These are phyloP conservation scores for Zaprionus lachaisei DNA, from an alignment of 1,140 invertebrate species.

Conservation along the genomic window DNA sequence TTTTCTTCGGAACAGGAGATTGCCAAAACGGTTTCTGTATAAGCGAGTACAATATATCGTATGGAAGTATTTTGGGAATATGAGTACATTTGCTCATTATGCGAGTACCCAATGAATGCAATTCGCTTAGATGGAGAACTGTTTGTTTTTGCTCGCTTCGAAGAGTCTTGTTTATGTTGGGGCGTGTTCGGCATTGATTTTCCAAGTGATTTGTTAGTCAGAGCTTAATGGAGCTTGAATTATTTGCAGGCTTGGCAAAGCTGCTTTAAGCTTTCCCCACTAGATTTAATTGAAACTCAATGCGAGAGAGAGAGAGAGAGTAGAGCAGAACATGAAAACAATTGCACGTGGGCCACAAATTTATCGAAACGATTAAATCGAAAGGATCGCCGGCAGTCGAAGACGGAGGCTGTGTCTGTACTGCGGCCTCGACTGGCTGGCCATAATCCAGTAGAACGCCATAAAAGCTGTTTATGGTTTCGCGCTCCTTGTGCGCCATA, in stretches of 20 bases:
- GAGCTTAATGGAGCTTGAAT: conserved; percentile 1
- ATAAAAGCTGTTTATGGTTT: conserved; percentile 84
- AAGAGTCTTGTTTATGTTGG: not conserved
- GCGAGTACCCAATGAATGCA: conserved; percentile 10
- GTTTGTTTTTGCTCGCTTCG: not conserved
- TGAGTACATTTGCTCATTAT: conserved; percentile 63
- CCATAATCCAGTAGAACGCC: conserved; percentile 82
- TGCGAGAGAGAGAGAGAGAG: not conserved
- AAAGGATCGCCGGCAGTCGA: conserved; percentile 29
- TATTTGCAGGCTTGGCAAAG: not conserved
- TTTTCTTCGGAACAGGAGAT: conserved; percentile 29
- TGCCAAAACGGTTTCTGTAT: conserved; percentile 17
- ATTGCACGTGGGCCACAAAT: conserved; percentile 69
- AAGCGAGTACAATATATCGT: not conserved
- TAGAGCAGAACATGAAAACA: conserved; percentile 44
- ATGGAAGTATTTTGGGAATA: not conserved
- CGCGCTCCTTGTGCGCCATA: conserved; percentile 82
- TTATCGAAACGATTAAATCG: conserved; percentile 74
- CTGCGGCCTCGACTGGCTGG: conserved; percentile 19
- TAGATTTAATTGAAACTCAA: conserved; percentile 54
- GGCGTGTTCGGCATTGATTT: conserved; percentile 30
- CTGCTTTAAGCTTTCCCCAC: not conserved
- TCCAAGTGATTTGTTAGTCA: conserved; percentile 3
- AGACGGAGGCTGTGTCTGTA: not conserved
- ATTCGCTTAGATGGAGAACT: conserved; percentile 21